Evolutionary conservation across 2,113 vertebrate genomes (phyloP).

Genomic region (Passer domesticus): DNA sequence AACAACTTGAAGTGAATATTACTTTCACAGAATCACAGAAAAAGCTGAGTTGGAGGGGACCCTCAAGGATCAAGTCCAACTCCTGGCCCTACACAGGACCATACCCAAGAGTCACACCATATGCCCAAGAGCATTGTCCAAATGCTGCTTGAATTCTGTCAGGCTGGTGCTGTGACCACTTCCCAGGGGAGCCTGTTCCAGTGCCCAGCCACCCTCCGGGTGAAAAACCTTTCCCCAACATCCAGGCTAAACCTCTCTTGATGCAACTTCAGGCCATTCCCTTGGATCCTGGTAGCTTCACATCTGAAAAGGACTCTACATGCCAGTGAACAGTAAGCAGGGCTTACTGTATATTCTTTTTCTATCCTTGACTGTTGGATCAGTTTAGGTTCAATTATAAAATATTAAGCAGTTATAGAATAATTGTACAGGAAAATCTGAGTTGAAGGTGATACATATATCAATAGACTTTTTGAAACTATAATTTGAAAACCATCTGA

Average conservation of each 20-base stretch:
- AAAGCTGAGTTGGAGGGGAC: not conserved
- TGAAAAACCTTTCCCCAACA: not conserved
- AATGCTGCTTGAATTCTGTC: not conserved
- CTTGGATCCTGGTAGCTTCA: not conserved
- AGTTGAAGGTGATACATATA: not conserved
- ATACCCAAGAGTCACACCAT: not conserved
- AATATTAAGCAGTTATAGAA: not conserved
- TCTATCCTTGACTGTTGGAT: not conserved
- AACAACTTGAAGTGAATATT: not conserved
- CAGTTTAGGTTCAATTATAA: not conserved
- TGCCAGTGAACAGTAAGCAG: not conserved
- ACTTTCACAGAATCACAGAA: not conserved
- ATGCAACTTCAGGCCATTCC: not conserved
- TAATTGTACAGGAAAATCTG: not conserved
- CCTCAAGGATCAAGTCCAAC: not conserved
- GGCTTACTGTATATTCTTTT: not conserved
- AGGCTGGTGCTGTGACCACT: not conserved
- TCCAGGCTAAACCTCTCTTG: not conserved
- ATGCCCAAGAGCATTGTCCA: not conserved
- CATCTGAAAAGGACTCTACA: not conserved
- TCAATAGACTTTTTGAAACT: not conserved
- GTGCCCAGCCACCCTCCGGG: not conserved
- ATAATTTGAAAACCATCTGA: not conserved
- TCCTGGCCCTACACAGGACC: not conserved
- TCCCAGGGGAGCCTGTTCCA: not conserved